Conservation (phyloP, 2,888 invertebrate genomes). For the Epicampocera succincta region DNA sequence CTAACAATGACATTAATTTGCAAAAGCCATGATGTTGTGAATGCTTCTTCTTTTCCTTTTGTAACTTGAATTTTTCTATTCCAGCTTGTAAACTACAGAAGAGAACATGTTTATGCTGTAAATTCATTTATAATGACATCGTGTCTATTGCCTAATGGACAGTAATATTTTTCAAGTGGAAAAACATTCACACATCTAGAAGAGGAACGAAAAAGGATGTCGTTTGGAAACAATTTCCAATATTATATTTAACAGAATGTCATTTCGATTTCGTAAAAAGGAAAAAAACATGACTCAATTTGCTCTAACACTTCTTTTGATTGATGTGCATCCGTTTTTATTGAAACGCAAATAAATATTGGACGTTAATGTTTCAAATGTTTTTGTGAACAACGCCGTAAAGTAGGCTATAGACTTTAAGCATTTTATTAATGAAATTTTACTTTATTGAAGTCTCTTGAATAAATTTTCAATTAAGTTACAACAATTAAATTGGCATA, state of each 20-base stretch:
- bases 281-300: constrained; percentile 11
- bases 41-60: constrained; percentile 21
- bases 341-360: neutral
- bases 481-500: too few relatives aligned
- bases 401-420: constrained; percentile 8
- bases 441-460: too few relatives aligned
- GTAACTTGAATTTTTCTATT: constrained; percentile 4
- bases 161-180: constrained; percentile 19
- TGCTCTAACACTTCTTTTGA: constrained; percentile 28
- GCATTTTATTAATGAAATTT: neutral
- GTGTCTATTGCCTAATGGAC: constrained; percentile 36
- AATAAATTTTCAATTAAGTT: too few relatives aligned
- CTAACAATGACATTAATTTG: constrained; percentile 66
- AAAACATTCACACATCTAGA: neutral
- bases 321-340: neutral
- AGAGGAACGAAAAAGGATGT: constrained; percentile 2
- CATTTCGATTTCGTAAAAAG: constrained; percentile 1
- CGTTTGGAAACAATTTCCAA: constrained; percentile 11
- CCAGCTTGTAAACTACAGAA: neutral
- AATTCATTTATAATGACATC: constrained; percentile 35
- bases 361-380: neutral
- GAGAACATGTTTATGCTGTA: constrained; percentile 4
- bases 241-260: constrained; percentile 15
- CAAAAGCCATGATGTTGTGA: constrained; percentile 42
- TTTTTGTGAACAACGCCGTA: neutral